A percentile compares a stretch with the other conserved stretches of the same genome.
Conservation (phyloP, 2,888 invertebrate genomes). For the Acanthoscelides obtectus region DNA sequence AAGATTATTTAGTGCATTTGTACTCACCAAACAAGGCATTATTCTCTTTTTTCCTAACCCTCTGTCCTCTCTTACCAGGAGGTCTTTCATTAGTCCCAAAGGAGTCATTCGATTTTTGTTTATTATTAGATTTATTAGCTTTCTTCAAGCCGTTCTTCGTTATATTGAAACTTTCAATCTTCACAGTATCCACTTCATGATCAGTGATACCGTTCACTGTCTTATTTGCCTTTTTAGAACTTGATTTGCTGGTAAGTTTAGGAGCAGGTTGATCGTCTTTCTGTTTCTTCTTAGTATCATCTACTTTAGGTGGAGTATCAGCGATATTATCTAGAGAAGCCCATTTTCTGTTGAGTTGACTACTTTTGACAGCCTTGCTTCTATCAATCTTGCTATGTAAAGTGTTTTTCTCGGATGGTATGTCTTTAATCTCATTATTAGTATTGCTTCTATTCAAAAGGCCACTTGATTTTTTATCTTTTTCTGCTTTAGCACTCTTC, state of each 20-base stretch:
- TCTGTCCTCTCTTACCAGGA: slow-evolving; percentile 52
- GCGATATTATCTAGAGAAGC: slow-evolving; percentile 55
- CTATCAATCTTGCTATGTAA: slow-evolving; percentile 41
- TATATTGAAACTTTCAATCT: slow-evolving; percentile 35
- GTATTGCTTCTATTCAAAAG: slow-evolving; percentile 52
- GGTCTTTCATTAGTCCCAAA: slow-evolving; percentile 37
- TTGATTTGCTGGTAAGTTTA: slow-evolving; percentile 50
- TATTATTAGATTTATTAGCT: slow-evolving; percentile 31
- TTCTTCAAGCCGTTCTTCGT: slow-evolving; percentile 40
- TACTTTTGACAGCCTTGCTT: slow-evolving; percentile 44
- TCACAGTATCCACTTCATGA: slow-evolving; percentile 33
- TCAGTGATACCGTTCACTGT: slow-evolving; percentile 36
- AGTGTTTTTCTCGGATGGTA: slow-evolving; percentile 32
- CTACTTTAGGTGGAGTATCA: slow-evolving; percentile 47
- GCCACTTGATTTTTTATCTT: slow-evolving; percentile 36
- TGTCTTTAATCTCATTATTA: slow-evolving; percentile 50
- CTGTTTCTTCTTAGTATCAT: slow-evolving; percentile 41
- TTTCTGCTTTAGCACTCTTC: slow-evolving; percentile 45
- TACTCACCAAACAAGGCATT: slow-evolving; percentile 40
- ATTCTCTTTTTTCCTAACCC: slow-evolving; percentile 49
- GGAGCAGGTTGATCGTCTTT: slow-evolving; percentile 27
- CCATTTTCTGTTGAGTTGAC: slow-evolving; percentile 54
- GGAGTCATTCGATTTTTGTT: slow-evolving; percentile 34
- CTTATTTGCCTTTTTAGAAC: slow-evolving; percentile 48
- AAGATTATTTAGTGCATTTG: no score